These are phyloP conservation scores for Proteles cristata DNA, from an alignment of 2,113 vertebrate genomes.

Conservation along the genomic window DNA sequence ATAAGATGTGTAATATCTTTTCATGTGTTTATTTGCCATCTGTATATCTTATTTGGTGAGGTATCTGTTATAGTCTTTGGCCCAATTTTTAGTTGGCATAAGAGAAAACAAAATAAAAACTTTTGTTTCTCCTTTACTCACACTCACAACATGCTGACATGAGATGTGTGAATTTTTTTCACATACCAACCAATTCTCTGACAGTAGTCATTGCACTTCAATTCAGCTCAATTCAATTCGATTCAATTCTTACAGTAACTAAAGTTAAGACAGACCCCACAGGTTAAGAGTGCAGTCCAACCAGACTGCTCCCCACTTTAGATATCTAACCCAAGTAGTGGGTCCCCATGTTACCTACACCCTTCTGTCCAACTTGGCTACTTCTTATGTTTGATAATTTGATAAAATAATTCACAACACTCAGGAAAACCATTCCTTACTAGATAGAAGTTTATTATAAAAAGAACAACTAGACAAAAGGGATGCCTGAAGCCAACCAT, in stretches of 20 bases:
- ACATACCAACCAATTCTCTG: not conserved
- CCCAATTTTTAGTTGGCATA: not conserved
- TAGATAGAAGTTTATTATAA: not conserved
- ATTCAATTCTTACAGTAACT: not conserved
- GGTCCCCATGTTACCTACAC: not conserved
- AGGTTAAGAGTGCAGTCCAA: not conserved
- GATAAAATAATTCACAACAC: not conserved
- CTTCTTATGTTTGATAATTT: not conserved
- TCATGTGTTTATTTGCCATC: not conserved
- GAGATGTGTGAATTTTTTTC: not conserved
- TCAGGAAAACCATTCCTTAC: not conserved
- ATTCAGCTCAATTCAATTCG: not conserved
- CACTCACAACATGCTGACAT: not conserved
- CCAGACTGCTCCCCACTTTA: not conserved
- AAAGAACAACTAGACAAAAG: not conserved
- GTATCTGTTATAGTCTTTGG: not conserved
- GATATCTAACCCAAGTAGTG: not conserved
- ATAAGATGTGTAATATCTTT: not conserved
- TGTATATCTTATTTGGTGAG: not conserved
- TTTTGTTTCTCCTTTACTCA: not conserved
- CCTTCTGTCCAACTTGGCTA: not conserved
- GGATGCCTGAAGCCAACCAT: no score
- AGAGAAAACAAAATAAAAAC: not conserved
- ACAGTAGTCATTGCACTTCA: not conserved
- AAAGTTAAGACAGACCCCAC: not conserved